Conservation (phyloP, 1,140 invertebrate species). For the Sinella curviseta region DNA sequence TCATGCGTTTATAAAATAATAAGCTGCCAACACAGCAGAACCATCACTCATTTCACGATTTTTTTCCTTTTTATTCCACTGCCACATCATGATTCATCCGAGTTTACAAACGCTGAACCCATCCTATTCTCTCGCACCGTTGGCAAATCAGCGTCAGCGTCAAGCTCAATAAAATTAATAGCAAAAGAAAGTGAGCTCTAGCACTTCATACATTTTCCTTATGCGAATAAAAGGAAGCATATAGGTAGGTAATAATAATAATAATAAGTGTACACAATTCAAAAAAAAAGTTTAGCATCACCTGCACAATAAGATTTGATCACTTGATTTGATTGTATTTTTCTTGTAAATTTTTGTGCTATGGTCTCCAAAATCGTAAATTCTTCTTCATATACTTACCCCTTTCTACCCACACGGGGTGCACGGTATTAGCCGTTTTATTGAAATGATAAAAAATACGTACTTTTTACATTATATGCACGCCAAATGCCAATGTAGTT, state of each 20-base stretch:
- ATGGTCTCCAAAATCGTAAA: background rate
- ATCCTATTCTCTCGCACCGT: background rate
- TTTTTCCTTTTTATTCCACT: background rate
- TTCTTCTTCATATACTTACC: background rate
- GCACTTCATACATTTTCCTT: too few relatives aligned
- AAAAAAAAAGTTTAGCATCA: too few relatives aligned
- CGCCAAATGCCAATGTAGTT: background rate
- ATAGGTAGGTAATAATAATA: too few relatives aligned
- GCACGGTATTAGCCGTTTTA: background rate
- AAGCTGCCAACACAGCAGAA: slow-evolving; percentile 11
- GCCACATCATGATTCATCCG: slow-evolving; percentile 6
- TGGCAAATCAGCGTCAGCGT: background rate
- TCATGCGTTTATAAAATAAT: background rate
- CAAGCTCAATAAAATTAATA: background rate
- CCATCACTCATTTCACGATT: background rate
- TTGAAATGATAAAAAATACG: background rate
- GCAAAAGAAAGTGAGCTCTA: background rate
- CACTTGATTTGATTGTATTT: background rate
- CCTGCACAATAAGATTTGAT: background rate
- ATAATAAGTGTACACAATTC: too few relatives aligned
- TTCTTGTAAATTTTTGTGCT: background rate
- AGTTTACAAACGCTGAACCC: background rate
- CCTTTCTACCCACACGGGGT: background rate
- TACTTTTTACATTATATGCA: background rate
- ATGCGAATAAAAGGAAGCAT: too few relatives aligned